Percentiles rank a stretch among this genome's conserved stretches.
These are phyloP conservation scores for Brienomyrus longianalis DNA, from an alignment of 2,113 vertebrate species.

Conservation along the genomic window DNA sequence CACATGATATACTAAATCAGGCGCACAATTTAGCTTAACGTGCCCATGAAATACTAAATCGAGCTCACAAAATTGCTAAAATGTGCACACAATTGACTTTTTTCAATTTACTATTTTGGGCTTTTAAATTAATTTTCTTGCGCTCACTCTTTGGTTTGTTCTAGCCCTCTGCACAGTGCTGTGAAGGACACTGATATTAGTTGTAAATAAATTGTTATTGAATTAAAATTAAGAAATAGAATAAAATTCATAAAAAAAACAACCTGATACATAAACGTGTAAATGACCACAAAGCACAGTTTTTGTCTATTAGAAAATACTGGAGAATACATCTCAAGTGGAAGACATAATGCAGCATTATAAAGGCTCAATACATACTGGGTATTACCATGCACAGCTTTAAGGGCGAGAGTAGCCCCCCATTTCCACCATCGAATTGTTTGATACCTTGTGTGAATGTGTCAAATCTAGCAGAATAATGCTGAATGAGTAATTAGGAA, in stretches of 20 bases:
- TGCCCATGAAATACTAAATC: not conserved
- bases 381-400: not conserved
- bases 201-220: not conserved
- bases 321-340: not conserved
- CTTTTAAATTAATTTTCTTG: not conserved
- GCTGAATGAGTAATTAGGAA: not conserved
- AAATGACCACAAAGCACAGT: not conserved
- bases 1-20: not conserved
- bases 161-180: not conserved
- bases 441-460: not conserved
- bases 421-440: not conserved
- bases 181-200: not conserved
- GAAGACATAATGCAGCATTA: not conserved
- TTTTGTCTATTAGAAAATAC: not conserved
- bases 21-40: not conserved
- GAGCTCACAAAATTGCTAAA: not conserved
- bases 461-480: not conserved
- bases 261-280: not conserved
- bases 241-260: not conserved
- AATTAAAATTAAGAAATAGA: not conserved
- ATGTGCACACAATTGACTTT: not conserved
- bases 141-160: not conserved
- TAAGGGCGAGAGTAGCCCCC: not conserved
- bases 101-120: not conserved
- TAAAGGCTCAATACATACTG: not conserved